These are phyloP conservation scores for Crotalus helleri DNA, from an alignment of 2,113 vertebrate genomes.

Conservation along the genomic window DNA sequence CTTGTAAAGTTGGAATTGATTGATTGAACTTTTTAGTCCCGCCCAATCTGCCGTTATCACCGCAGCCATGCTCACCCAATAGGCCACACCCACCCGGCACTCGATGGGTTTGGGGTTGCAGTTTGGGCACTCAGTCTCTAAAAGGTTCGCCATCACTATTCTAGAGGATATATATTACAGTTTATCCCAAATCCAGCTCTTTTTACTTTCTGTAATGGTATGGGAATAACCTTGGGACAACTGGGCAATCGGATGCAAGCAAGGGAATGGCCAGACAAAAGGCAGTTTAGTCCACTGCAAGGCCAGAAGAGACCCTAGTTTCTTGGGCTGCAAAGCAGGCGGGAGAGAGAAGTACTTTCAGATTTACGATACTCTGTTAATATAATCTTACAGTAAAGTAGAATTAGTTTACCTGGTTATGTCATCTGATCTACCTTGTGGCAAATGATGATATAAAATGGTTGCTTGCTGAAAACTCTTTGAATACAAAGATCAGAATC, in stretches of 20 bases:
- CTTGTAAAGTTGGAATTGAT: no score
- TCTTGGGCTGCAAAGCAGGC: background rate
- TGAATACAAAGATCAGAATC: background rate
- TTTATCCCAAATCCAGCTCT: background rate
- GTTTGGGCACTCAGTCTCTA: no score
- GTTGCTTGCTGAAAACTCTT: background rate
- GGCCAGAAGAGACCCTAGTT: background rate
- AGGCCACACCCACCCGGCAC: no score
- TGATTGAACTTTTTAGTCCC: no score
- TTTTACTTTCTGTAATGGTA: background rate
- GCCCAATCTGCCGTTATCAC: no score
- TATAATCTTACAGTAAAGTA: background rate
- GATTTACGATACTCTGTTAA: background rate
- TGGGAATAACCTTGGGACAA: background rate
- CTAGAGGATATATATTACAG: background rate
- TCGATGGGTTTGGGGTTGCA: no score
- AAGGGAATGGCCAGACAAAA: background rate
- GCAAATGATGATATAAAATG: background rate
- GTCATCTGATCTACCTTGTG: background rate
- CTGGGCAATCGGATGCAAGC: background rate
- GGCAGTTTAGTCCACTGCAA: background rate
- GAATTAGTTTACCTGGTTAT: background rate
- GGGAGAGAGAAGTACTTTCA: background rate
- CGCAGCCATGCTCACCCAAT: no score
- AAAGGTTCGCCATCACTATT: background rate